These are phyloP conservation scores for Petrolisthes cinctipes DNA, from an alignment of 2,888 invertebrate species.

Conservation along the genomic window DNA sequence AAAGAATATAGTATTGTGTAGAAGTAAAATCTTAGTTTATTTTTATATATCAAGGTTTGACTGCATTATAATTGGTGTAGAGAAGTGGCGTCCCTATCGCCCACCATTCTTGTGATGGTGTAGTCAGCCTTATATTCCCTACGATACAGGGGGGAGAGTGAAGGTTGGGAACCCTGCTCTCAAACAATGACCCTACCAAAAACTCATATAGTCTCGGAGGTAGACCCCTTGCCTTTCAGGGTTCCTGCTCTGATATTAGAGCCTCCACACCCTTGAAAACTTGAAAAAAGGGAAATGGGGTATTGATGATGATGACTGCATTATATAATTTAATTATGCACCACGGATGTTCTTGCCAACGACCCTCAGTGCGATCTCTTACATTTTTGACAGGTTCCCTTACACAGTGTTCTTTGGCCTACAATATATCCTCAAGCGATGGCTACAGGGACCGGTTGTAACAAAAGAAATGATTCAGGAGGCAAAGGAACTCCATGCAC, in stretches of 20 bases:
- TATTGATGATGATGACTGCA: not conserved
- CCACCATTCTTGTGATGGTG: too few relatives aligned
- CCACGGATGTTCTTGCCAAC: not conserved
- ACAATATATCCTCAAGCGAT: conserved; percentile 72
- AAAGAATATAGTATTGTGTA: too few relatives aligned
- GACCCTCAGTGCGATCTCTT: not conserved
- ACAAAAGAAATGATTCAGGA: conserved; percentile 71
- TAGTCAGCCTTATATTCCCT: too few relatives aligned
- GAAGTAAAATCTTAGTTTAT: too few relatives aligned
- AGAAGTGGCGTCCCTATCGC: too few relatives aligned
- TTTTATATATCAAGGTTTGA: too few relatives aligned
- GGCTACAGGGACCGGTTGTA: conserved; percentile 71
- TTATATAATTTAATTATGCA: not conserved
- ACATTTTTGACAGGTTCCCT: conserved; percentile 66
- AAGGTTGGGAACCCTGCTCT: too few relatives aligned
- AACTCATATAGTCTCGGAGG: too few relatives aligned
- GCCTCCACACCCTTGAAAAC: not conserved
- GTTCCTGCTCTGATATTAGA: not conserved
- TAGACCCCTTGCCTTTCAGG: too few relatives aligned
- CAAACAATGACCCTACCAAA: too few relatives aligned
- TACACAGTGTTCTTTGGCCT: conserved; percentile 72
- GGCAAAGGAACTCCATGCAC: conserved; percentile 69
- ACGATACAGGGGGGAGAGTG: too few relatives aligned
- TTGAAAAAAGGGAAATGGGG: not conserved
- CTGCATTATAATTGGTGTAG: too few relatives aligned